Percentiles rank a stretch among this genome's conserved stretches.
Evolutionary conservation across 2,113 vertebrate genomes (phyloP).

Genomic region (Strix aluco): DNA sequence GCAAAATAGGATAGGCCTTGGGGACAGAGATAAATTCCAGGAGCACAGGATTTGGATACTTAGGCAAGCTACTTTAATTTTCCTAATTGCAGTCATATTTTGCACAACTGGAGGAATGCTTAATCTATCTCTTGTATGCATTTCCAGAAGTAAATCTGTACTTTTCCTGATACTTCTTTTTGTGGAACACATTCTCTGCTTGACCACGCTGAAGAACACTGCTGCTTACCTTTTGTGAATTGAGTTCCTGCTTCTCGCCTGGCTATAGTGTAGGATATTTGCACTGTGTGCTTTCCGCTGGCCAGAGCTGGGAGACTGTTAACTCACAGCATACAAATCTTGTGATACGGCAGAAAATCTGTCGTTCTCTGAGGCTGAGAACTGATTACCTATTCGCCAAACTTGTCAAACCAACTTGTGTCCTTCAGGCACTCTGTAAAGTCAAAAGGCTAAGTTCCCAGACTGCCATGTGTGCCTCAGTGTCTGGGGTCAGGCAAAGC

Average conservation of each 20-base stretch:
- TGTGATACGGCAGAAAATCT: neutral
- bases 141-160: neutral
- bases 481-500: neutral
- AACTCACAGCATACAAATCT: neutral
- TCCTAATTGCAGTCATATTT: constrained; percentile 14
- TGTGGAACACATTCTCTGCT: neutral
- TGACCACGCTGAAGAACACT: neutral
- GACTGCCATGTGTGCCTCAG: neutral
- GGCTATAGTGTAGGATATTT: neutral
- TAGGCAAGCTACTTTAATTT: constrained; percentile 20
- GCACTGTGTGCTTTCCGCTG: neutral
- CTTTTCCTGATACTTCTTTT: neutral
- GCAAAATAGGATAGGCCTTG: neutral
- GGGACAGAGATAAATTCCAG: constrained; percentile 2
- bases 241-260: neutral
- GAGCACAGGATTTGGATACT: neutral
- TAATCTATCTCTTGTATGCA: neutral
- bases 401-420: neutral
- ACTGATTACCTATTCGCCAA: neutral
- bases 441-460: constrained; percentile 20
- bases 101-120: neutral
- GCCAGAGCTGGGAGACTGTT: neutral
- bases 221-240: neutral
- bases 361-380: neutral
- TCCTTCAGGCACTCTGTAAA: neutral